phyloP scores from a whole-genome alignment of 2,888 invertebrate species.

The Hylaea fasciaria region DNA sequence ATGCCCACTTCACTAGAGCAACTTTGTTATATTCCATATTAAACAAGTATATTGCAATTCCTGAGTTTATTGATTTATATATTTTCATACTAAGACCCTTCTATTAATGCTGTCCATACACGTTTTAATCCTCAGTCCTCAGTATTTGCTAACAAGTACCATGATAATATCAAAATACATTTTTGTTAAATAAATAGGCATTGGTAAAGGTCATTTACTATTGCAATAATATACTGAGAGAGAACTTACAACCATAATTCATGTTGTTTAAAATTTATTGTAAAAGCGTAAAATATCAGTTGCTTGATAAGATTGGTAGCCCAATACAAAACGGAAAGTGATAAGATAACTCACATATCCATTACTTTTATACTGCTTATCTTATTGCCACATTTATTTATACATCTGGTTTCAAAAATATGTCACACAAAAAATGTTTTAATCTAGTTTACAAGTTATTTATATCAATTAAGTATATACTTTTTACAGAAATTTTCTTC shows the following conservation, averaged over 20 bases:
- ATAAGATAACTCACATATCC: conserved; percentile 47
- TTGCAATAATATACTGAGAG: background rate
- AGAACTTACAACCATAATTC: background rate
- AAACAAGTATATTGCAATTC: conserved; percentile 3
- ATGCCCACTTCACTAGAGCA: conserved; percentile 11
- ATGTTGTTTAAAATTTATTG: background rate
- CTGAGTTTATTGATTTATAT: background rate
- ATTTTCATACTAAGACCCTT: background rate
- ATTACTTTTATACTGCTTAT: conserved; percentile 38
- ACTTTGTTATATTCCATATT: conserved; percentile 7
- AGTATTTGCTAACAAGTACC: too few species aligned
- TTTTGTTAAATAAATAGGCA: too few species aligned
- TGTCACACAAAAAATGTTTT: conserved; percentile 17
- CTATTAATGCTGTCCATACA: too few species aligned
- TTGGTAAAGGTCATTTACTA: too few species aligned
- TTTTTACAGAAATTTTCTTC: too few species aligned
- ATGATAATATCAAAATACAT: too few species aligned
- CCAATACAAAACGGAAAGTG: conserved; percentile 41
- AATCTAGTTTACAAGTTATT: background rate
- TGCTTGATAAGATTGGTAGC: conserved; percentile 50
- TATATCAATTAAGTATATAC: too few species aligned
- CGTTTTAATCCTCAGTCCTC: too few species aligned
- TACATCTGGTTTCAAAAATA: conserved; percentile 22
- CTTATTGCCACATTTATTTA: conserved; percentile 25
- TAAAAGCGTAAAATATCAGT: conserved; percentile 21